phyloP scores from a whole-genome alignment of 2,797 vertebrate species.

The Morus bassanus region DNA sequence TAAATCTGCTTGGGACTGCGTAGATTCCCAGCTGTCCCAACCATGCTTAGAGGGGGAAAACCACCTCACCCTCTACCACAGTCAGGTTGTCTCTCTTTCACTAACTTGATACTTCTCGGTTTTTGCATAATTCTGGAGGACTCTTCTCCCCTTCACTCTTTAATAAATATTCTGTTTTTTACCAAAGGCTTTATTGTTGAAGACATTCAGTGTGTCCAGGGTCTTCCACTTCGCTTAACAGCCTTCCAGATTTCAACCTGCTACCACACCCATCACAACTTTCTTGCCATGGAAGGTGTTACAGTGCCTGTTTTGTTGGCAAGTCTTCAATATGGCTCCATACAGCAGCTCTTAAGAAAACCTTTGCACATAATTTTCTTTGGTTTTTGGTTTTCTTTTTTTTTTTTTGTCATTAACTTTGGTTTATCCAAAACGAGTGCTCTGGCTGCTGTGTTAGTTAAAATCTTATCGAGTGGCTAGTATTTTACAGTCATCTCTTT shows the following conservation, averaged over 20 bases:
- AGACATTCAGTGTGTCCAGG: neutral
- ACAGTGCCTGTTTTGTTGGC: neutral
- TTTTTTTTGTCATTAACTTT: neutral
- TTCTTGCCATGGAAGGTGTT: neutral
- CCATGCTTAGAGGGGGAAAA: neutral
- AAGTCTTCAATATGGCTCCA: neutral
- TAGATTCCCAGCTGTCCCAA: neutral
- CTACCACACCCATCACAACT: neutral
- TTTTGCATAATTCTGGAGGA: neutral
- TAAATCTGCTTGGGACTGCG: neutral
- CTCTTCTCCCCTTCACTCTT: neutral
- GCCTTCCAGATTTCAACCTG: neutral
- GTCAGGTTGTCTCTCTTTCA: neutral
- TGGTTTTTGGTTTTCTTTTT: too few species aligned
- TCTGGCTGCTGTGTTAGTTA: neutral
- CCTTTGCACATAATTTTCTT: neutral
- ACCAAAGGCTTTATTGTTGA: neutral
- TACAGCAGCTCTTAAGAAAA: neutral
- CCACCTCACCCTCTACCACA: neutral
- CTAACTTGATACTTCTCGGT: neutral
- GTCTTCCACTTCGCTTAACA: neutral
- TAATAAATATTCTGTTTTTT: neutral
- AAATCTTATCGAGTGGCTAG: neutral
- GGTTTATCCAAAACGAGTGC: neutral
- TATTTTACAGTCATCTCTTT: neutral